A percentile compares a stretch with the other conserved stretches of the same genome.
Evolutionary conservation across 2,797 vertebrate genomes (phyloP).

Genomic region (Mormyrops attenuatus): DNA sequence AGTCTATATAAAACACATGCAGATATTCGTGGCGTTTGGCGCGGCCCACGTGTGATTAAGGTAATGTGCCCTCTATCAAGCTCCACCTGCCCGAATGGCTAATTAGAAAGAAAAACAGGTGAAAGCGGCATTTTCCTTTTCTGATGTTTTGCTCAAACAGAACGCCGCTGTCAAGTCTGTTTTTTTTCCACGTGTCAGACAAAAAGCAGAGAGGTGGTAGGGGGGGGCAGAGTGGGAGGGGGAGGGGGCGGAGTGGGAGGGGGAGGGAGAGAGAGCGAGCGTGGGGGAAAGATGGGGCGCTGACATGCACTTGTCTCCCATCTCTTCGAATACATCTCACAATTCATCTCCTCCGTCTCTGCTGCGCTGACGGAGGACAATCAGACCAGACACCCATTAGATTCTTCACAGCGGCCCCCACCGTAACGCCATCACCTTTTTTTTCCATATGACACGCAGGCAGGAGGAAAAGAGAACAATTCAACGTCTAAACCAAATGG

Average conservation of each 20-base stretch:
- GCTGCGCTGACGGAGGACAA: slow-evolving; percentile 98
- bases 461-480: slow-evolving; percentile 95
- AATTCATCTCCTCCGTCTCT: slow-evolving; percentile 99
- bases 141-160: slow-evolving; percentile 69
- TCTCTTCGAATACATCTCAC: slow-evolving; percentile 99
- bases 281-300: slow-evolving; percentile 66
- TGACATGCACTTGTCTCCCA: slow-evolving; percentile 97
- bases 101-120: slow-evolving; percentile 54
- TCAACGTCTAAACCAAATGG: slow-evolving; percentile 97
- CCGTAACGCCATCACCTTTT: slow-evolving; percentile 37
- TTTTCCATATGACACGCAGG: slow-evolving; percentile 85
- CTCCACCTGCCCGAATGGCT: slow-evolving; percentile 52
- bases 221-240: slow-evolving; percentile 34
- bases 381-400: slow-evolving; percentile 99
- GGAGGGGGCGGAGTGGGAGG: slow-evolving; percentile 34
- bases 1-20: slow-evolving; percentile 52
- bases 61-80: slow-evolving; percentile 41
- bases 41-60: slow-evolving; percentile 44
- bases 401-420: slow-evolving; percentile 84
- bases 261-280: slow-evolving; percentile 54
- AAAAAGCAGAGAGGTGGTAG: slow-evolving; percentile 47
- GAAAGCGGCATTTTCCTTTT: slow-evolving; percentile 60
- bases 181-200: slow-evolving; percentile 60
- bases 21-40: slow-evolving; percentile 39
- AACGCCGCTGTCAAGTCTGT: slow-evolving; percentile 66